A percentile compares a stretch with the other conserved stretches of the same genome.
Conservation (phyloP, 2,113 vertebrate genomes). For the Gallinago undulata region DNA sequence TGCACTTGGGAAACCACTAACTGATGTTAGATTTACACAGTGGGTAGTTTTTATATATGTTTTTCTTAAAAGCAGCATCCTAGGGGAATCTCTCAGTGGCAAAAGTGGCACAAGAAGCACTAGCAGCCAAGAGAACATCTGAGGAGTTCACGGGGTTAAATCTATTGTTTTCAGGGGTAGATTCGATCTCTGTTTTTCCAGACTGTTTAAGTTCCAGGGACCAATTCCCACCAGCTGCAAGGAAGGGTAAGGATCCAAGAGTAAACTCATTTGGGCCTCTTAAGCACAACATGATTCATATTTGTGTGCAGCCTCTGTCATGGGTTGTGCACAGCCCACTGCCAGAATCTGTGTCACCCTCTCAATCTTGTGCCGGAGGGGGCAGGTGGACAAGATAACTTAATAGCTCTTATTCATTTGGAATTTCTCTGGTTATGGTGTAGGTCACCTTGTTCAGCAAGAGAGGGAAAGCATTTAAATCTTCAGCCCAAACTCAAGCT, state of each 20-base stretch:
- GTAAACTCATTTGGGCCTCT: not conserved
- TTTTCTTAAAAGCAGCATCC: conserved; percentile 48
- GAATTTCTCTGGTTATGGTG: conserved; percentile 26
- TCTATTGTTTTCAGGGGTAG: conserved; percentile 32
- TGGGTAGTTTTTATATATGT: conserved; percentile 30
- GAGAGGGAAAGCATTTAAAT: conserved; percentile 11
- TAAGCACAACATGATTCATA: conserved; percentile 11
- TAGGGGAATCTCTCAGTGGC: not conserved
- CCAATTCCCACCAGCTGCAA: not conserved
- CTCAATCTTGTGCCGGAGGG: not conserved
- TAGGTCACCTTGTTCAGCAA: not conserved
- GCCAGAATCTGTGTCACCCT: not conserved
- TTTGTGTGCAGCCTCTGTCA: not conserved
- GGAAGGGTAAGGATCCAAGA: not conserved
- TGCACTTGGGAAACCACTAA: conserved; percentile 15
- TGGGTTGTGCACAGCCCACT: conserved; percentile 1
- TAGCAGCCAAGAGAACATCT: not conserved
- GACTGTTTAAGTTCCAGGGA: not conserved
- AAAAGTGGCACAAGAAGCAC: not conserved
- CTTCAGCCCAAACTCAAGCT: conserved; percentile 4
- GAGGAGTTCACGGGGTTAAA: conserved; percentile 37
- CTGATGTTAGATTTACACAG: conserved; percentile 46
- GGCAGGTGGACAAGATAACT: conserved; percentile 47
- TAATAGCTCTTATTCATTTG: conserved; percentile 29
- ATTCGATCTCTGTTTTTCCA: conserved; percentile 47